phyloP scores from a whole-genome alignment of 2,888 invertebrate genomes.

The Tachina fera region DNA sequence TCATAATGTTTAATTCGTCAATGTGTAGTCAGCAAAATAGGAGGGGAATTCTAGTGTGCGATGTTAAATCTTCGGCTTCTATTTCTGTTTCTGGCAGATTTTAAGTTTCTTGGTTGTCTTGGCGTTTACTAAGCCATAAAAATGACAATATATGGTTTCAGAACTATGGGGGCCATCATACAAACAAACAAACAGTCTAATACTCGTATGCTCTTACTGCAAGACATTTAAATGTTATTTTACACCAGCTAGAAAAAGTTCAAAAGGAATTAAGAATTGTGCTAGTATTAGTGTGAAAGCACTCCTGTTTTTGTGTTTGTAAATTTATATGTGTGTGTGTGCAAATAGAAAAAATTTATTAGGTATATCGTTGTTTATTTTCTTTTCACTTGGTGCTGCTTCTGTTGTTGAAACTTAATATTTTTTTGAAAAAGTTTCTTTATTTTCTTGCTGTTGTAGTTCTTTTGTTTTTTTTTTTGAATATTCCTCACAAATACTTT shows the following conservation, averaged over 20 bases:
- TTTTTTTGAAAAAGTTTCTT: background rate
- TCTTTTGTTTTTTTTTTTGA: background rate
- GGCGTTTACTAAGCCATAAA: too few species aligned
- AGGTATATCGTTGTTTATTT: constrained; percentile 24
- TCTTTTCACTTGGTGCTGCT: background rate
- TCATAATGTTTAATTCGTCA: too few species aligned
- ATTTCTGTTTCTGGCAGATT: too few species aligned
- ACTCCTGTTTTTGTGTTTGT: background rate
- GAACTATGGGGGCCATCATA: background rate
- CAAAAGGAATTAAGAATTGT: background rate
- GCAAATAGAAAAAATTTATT: constrained; percentile 36
- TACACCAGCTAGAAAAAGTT: background rate
- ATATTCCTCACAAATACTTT: background rate
- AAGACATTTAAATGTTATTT: constrained; percentile 26
- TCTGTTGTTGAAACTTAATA: background rate
- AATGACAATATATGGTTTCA: background rate
- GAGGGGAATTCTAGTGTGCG: too few species aligned
- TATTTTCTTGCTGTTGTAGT: background rate
- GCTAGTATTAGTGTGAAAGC: background rate
- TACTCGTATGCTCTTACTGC: background rate
- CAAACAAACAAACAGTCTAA: background rate
- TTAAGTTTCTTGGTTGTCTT: too few species aligned
- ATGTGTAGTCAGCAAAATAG: too few species aligned
- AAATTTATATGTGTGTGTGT: background rate
- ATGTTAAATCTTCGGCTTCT: too few species aligned